Conservation (phyloP, 2,113 vertebrate genomes). For the Noturus placidus region DNA sequence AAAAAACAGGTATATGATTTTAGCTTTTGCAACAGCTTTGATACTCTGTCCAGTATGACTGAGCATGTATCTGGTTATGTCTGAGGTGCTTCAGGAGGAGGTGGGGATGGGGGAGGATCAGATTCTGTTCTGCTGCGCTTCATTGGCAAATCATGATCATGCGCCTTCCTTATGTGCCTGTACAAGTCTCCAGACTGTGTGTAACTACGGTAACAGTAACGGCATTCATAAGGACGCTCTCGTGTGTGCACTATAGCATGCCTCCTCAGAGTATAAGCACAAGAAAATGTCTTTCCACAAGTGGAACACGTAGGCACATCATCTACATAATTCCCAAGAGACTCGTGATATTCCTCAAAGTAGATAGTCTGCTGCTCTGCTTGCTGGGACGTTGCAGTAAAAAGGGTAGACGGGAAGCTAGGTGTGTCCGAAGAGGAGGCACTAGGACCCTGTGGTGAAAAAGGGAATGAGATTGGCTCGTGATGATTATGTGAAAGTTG, state of each 20-base stretch:
- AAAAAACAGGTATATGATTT: neutral
- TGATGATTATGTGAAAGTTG: slow-evolving; percentile 63
- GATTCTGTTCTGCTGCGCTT: slow-evolving; percentile 79
- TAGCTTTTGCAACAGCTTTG: slow-evolving; percentile 31
- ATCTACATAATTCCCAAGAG: slow-evolving; percentile 80
- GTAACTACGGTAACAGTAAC: slow-evolving; percentile 91
- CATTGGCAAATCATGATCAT: slow-evolving; percentile 77
- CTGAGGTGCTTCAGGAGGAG: slow-evolving; percentile 47
- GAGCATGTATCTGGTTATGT: slow-evolving; percentile 12
- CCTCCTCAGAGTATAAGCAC: slow-evolving; percentile 86
- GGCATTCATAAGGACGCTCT: slow-evolving; percentile 88
- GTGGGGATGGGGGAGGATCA: slow-evolving; percentile 51
- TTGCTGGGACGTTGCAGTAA: slow-evolving; percentile 54
- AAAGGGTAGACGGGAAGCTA: slow-evolving; percentile 36
- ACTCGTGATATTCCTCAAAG: slow-evolving; percentile 81
- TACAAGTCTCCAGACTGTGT: slow-evolving; percentile 93
- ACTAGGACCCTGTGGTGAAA: slow-evolving; percentile 61
- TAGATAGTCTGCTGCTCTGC: slow-evolving; percentile 72
- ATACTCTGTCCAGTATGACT: slow-evolving; percentile 31
- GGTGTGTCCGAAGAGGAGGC: slow-evolving; percentile 65
- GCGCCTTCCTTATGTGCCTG: slow-evolving; percentile 89
- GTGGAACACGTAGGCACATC: slow-evolving; percentile 89
- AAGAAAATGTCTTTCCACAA: slow-evolving; percentile 93
- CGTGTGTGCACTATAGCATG: slow-evolving; percentile 92
- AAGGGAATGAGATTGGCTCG: slow-evolving; percentile 65